Conservation (phyloP, 2,113 vertebrate genomes). For the Mandrillus leucophaeus region DNA sequence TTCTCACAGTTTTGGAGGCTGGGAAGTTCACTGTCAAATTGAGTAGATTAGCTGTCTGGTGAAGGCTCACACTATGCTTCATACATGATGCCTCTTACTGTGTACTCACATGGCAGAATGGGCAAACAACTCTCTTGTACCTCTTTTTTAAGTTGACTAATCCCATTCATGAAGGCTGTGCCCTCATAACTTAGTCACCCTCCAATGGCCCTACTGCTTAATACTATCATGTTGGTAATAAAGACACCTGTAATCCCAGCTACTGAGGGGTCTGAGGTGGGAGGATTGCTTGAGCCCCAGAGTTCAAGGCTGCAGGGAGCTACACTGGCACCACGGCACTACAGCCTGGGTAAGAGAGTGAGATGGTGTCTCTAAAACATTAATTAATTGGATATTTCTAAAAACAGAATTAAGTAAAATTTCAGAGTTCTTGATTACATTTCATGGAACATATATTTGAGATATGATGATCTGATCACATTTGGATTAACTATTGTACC, state of each 20-base stretch:
- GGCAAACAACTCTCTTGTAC: accelerated
- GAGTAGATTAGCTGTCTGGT: neutral
- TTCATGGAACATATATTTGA: neutral
- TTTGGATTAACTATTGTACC: neutral
- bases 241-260: no score
- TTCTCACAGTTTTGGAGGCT: neutral
- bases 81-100: neutral
- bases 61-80: neutral
- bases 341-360: no score
- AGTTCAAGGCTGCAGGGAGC: no score
- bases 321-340: no score
- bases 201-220: neutral
- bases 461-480: neutral
- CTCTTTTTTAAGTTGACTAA: neutral
- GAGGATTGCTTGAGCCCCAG: no score
- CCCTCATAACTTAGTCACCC: neutral
- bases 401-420: neutral
- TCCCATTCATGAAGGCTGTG: neutral
- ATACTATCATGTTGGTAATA: neutral
- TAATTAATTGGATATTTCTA: neutral
- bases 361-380: neutral
- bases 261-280: no score
- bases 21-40: neutral
- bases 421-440: neutral
- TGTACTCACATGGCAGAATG: neutral